Conservation (phyloP, 1,140 invertebrate species). For the Ridgeia piscesae region DNA sequence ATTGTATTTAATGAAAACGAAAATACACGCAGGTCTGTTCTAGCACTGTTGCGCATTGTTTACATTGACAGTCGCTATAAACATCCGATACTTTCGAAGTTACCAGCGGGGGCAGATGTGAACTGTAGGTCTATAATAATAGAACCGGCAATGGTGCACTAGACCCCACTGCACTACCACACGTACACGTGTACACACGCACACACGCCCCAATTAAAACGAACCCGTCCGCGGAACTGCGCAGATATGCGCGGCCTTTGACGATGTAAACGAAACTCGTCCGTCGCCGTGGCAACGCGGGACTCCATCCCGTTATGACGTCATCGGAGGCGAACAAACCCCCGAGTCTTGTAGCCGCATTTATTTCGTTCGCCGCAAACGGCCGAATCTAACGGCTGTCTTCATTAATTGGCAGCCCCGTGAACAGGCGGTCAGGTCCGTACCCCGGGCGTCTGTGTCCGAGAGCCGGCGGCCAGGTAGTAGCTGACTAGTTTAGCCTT, state of each 20-base stretch:
- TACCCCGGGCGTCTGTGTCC: background rate
- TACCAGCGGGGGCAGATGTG: background rate
- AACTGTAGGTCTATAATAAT: background rate
- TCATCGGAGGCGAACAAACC: background rate
- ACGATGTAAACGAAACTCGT: background rate
- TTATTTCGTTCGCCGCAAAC: background rate
- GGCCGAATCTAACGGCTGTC: slow-evolving; percentile 3
- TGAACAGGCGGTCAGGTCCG: no score
- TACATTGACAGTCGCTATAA: background rate
- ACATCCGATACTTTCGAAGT: background rate
- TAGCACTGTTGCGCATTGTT: background rate
- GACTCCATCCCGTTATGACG: background rate
- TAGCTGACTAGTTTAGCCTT: background rate
- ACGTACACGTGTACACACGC: no score
- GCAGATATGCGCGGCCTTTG: background rate
- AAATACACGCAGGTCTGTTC: background rate
- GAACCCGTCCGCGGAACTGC: background rate
- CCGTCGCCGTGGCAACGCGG: background rate
- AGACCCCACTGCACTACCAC: background rate
- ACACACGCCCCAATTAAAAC: background rate
- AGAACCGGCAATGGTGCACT: no score
- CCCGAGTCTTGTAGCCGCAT: background rate
- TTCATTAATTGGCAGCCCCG: background rate
- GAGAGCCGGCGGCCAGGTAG: no score
- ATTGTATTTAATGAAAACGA: background rate